These are phyloP conservation scores for Hippopotamyrus pictus DNA, from an alignment of 2,797 vertebrate species.

Conservation along the genomic window DNA sequence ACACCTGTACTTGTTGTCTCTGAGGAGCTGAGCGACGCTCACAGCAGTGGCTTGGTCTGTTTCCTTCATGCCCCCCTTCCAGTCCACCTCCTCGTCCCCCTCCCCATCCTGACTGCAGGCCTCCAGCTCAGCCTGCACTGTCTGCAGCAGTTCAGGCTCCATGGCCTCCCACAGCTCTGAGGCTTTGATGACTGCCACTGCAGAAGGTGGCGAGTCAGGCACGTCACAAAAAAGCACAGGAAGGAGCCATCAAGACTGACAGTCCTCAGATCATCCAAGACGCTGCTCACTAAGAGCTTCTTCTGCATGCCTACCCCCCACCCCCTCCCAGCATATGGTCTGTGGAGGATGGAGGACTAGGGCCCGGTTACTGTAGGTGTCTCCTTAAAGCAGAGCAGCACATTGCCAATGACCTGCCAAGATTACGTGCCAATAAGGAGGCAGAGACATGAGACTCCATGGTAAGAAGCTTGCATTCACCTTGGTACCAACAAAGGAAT, in stretches of 20 bases:
- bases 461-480: slow-evolving; percentile 61
- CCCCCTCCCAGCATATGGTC: slow-evolving; percentile 32
- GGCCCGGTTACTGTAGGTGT: slow-evolving; percentile 56
- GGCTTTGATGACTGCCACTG: slow-evolving; percentile 64
- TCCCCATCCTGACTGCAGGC: slow-evolving; percentile 42
- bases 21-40: slow-evolving; percentile 69
- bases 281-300: slow-evolving; percentile 47
- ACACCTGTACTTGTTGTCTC: slow-evolving; percentile 84
- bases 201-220: slow-evolving; percentile 8
- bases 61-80: slow-evolving; percentile 27
- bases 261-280: slow-evolving; percentile 62
- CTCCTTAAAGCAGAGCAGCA: slow-evolving; percentile 67
- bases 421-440: slow-evolving; percentile 61
- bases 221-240: neutral
- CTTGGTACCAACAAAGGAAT: slow-evolving; percentile 57
- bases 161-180: slow-evolving; percentile 90
- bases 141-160: slow-evolving; percentile 78
- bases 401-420: slow-evolving; percentile 59
- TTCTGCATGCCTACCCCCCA: neutral
- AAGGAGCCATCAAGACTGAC: no score
- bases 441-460: slow-evolving; percentile 29
- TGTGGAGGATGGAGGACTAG: slow-evolving; percentile 38
- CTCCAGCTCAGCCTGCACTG: slow-evolving; percentile 61
- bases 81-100: slow-evolving; percentile 41
- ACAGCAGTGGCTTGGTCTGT: slow-evolving; percentile 59